These are phyloP conservation scores for Gopherus evgoodei DNA, from an alignment of 2,113 vertebrate genomes.

Conservation along the genomic window DNA sequence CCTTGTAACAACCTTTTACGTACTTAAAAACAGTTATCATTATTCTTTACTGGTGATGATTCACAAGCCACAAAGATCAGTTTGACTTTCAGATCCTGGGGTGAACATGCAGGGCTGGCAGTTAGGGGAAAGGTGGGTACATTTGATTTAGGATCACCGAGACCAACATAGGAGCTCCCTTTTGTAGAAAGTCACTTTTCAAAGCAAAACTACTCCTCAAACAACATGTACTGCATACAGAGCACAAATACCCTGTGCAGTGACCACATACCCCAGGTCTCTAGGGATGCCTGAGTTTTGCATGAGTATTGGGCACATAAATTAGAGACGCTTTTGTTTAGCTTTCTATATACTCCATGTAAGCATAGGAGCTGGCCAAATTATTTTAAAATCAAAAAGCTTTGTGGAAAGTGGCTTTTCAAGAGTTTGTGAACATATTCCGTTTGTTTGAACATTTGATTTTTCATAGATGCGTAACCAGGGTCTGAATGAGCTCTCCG, in stretches of 20 bases:
- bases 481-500: background rate
- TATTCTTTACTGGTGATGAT: background rate
- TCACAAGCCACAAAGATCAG: constrained; percentile 36
- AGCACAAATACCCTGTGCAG: background rate
- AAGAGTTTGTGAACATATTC: background rate
- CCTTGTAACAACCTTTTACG: no score
- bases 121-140: background rate
- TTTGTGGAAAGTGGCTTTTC: background rate
- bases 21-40: no score
- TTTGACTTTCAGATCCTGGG: background rate
- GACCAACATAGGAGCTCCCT: background rate
- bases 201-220: background rate
- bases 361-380: background rate
- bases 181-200: background rate
- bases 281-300: background rate
- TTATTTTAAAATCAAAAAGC: background rate
- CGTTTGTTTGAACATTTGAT: background rate
- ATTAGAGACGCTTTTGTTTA: background rate
- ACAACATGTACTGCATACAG: background rate
- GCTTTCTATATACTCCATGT: background rate
- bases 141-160: fast-evolving
- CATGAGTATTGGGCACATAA: background rate
- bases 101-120: background rate
- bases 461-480: background rate
- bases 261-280: background rate